Conservation (phyloP, 2,113 vertebrate genomes). For the Onychorhynchus coronatus region DNA sequence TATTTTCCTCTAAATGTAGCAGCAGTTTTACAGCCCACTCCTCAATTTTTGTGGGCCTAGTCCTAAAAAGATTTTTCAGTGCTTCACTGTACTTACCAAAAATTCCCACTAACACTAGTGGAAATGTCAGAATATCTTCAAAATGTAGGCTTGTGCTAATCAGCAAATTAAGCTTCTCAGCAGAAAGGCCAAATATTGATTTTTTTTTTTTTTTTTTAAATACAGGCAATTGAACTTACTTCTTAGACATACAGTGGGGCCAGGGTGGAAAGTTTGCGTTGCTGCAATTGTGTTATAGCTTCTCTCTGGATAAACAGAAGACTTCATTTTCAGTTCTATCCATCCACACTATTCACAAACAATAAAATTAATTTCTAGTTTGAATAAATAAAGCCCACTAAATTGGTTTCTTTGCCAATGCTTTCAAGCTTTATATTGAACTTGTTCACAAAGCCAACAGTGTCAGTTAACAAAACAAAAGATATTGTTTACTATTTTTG, state of each 20-base stretch:
- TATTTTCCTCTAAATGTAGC: neutral
- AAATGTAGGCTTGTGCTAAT: neutral
- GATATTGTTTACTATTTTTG: constrained; percentile 16
- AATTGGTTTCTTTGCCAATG: constrained; percentile 19
- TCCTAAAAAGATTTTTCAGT: neutral
- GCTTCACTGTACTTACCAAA: neutral
- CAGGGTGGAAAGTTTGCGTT: constrained; percentile 6
- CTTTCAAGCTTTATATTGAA: neutral
- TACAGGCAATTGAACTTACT: constrained; percentile 6
- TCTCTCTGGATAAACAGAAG: constrained; percentile 33
- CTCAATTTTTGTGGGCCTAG: neutral
- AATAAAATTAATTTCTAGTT: constrained; percentile 44
- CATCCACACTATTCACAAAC: constrained; percentile 12
- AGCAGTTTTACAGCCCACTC: neutral
- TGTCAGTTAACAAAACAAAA: constrained; percentile 28
- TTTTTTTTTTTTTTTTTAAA: neutral
- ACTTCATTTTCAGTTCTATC: constrained; percentile 28
- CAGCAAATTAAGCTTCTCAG: neutral
- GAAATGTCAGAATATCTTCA: neutral
- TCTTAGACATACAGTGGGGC: neutral
- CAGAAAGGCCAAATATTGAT: constrained; percentile 22
- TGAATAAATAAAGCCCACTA: constrained; percentile 36
- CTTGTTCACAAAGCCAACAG: neutral
- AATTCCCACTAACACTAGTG: neutral
- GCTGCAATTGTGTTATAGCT: neutral